Evolutionary conservation across 2,797 vertebrate species (phyloP), one percentile per base, ranked within the genome.

Genomic region (Xenopus petersii): DNA sequence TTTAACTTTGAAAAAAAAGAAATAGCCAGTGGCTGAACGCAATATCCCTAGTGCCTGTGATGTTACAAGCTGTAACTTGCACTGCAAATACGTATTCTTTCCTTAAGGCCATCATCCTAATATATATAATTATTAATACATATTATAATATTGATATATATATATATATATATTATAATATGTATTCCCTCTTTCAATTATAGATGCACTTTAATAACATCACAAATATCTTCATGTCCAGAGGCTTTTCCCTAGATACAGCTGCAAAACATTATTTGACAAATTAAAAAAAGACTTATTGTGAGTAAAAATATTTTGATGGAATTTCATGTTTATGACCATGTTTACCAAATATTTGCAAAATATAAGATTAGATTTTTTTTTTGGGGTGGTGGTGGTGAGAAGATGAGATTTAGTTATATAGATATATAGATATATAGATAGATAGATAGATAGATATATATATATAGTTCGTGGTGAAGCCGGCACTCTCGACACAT

Each of bases 81-180:
- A 77, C 72, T 72, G 56, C 70, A 62, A 62, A 77, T 72, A n/a
- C n/a, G n/a, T n/a, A 59, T 72, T 42, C 46, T 16, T 30, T 64
- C 67, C 74, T 67, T 64, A 55, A 26, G 36, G 75, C 64, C 69
- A 77, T 77, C 33, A 36, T 36, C 33, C 33, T 36, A 36, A 21
- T 21, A 21, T 21, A 21, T 21, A 21, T 21, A 21, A n/a, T n/a
- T n/a, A n/a, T n/a, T 21, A 21, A 21, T 21, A 21, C 21, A 21
- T 21, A 21, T 21, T 21, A 21, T 21, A 21, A 21, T 21, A 21
- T 21, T 21, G 1, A 3, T 1, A 36, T 36, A 6, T 36, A 36
- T 6, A 36, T 36, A 3, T 1, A 36, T 36, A 6, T 36, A 36
- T 6, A 36, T 36, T 21, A 21, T 21, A 21, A 21, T 21, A 21